These are phyloP conservation scores for Melanotaenia parkinsoni DNA, from an alignment of 2,797 vertebrate species.

Conservation along the genomic window DNA sequence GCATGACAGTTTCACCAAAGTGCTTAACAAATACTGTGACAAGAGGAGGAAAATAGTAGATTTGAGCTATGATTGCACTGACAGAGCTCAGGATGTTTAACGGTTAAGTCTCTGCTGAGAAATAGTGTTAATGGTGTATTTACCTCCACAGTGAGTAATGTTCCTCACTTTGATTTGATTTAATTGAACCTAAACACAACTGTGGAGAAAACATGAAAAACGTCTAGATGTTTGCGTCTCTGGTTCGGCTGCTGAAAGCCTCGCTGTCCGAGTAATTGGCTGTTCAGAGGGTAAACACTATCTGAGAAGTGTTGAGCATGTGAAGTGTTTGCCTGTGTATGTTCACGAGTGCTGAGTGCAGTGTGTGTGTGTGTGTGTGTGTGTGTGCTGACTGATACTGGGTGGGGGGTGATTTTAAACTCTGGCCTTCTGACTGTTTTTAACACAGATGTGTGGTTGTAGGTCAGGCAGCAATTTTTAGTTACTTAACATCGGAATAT, in stretches of 20 bases:
- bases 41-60: slow-evolving; percentile 11
- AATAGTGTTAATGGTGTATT: slow-evolving; percentile 34
- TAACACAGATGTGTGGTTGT: background rate
- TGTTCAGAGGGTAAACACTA: slow-evolving; percentile 63
- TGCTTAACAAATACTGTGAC: slow-evolving; percentile 10
- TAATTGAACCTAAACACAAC: slow-evolving; percentile 40
- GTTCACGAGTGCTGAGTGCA: slow-evolving; percentile 37
- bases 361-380: slow-evolving; percentile 30
- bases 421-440: slow-evolving; percentile 32
- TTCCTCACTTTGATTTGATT: slow-evolving; percentile 45
- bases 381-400: slow-evolving; percentile 42
- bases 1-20: slow-evolving; percentile 28
- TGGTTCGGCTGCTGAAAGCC: slow-evolving; percentile 53
- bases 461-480: slow-evolving; percentile 4
- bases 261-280: slow-evolving; percentile 55
- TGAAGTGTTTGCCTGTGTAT: slow-evolving; percentile 48
- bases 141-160: slow-evolving; percentile 36
- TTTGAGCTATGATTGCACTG: slow-evolving; percentile 35
- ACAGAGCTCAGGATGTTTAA: slow-evolving; percentile 37
- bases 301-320: slow-evolving; percentile 68
- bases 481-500: slow-evolving; percentile 6
- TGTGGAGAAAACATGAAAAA: slow-evolving; percentile 33
- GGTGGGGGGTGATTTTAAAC: slow-evolving; percentile 61
- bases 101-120: slow-evolving; percentile 16
- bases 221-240: slow-evolving; percentile 52